These are phyloP conservation scores for Loripinus fragilis DNA, from an alignment of 2,888 invertebrate species.

Conservation along the genomic window DNA sequence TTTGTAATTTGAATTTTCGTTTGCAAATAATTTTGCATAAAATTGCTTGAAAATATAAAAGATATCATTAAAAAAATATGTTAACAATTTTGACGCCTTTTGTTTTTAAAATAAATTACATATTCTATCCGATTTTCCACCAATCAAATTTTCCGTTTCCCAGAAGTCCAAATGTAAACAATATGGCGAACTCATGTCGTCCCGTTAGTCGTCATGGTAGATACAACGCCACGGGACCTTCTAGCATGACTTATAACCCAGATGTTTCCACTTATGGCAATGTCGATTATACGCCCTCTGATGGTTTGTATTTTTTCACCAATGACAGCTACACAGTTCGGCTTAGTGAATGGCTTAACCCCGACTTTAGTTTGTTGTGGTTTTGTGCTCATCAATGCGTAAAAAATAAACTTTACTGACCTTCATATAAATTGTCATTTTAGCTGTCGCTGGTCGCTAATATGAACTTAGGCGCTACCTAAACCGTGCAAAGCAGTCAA, in stretches of 20 bases:
- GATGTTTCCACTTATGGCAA: slow-evolving; percentile 53
- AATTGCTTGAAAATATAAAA: too few species aligned
- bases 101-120: background rate
- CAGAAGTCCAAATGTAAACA: background rate
- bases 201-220: slow-evolving; percentile 72
- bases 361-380: background rate
- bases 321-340: background rate
- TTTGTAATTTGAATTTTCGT: too few species aligned
- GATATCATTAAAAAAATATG: too few species aligned
- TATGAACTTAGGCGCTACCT: too few species aligned
- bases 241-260: slow-evolving; percentile 49
- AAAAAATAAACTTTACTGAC: background rate
- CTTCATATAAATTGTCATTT: background rate
- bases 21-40: too few species aligned
- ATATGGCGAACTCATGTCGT: slow-evolving; percentile 68
- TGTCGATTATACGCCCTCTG: slow-evolving; percentile 55
- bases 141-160: background rate
- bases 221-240: slow-evolving; percentile 61
- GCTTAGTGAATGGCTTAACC: background rate
- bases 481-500: too few species aligned
- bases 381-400: slow-evolving; percentile 2
- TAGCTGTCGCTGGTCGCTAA: too few species aligned
- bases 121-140: background rate
- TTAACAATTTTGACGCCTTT: too few species aligned
- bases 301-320: slow-evolving; percentile 37